phyloP scores from a whole-genome alignment of 2,888 invertebrate genomes.

The Eledone cirrhosa region DNA sequence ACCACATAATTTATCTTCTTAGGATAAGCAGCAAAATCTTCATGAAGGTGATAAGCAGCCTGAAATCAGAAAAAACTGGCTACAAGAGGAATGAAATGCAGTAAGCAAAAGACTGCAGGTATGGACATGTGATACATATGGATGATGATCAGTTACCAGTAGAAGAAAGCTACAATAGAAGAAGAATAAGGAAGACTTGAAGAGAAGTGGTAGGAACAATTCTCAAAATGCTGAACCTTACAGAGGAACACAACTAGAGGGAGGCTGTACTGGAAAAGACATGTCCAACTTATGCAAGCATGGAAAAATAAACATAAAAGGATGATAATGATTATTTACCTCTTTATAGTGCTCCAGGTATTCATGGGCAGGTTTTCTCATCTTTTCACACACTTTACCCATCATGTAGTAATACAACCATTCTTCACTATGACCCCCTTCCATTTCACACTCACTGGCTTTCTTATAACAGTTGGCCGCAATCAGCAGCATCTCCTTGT shows the following conservation, averaged over 20 bases:
- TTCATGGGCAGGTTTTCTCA: constrained; percentile 77
- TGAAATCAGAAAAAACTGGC: constrained; percentile 52
- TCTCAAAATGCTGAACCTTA: too few relatives aligned
- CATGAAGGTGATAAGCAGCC: constrained; percentile 80
- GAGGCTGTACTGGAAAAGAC: too few relatives aligned
- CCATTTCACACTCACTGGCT: constrained; percentile 68
- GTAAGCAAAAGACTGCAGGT: too few relatives aligned
- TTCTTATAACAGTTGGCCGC: constrained; percentile 80
- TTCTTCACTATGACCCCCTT: constrained; percentile 77
- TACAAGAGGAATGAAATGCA: neutral
- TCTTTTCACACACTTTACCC: constrained; percentile 93
- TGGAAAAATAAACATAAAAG: too few relatives aligned
- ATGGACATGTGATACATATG: too few relatives aligned
- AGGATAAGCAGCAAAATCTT: constrained; percentile 85
- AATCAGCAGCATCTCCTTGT: constrained; percentile 81
- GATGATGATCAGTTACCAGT: too few relatives aligned
- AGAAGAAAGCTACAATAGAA: too few relatives aligned
- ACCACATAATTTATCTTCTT: constrained; percentile 80
- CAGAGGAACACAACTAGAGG: too few relatives aligned
- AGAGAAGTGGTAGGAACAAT: too few relatives aligned
- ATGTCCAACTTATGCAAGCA: too few relatives aligned
- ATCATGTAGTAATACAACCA: constrained; percentile 95
- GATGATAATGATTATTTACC: constrained; percentile 63
- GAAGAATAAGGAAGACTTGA: too few relatives aligned
- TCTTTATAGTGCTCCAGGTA: constrained; percentile 83